Conservation (phyloP, 2,888 invertebrate genomes). For the Cotesia congregata region DNA sequence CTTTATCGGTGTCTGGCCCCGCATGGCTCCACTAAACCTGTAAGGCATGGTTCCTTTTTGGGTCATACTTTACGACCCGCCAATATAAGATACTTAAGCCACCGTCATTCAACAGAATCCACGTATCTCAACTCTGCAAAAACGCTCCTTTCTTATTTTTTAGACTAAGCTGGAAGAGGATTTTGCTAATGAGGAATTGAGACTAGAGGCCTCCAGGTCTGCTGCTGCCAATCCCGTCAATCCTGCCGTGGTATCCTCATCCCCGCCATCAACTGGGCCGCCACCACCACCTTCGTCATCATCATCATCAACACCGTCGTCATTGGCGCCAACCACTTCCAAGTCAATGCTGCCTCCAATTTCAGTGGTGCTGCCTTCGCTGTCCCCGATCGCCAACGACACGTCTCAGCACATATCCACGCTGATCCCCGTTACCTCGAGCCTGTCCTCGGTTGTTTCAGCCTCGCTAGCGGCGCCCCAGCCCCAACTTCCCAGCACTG, state of each 20-base stretch:
- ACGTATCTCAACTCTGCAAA: constrained; percentile 45
- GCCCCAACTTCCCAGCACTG: constrained; percentile 38
- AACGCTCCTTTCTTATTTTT: constrained; percentile 52
- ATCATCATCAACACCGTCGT: constrained; percentile 60
- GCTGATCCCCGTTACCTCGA: constrained; percentile 51
- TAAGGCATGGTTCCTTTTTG: constrained; percentile 69
- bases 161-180: constrained; percentile 69
- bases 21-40: constrained; percentile 70
- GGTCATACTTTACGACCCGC: constrained; percentile 52
- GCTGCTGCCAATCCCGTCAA: constrained; percentile 2
- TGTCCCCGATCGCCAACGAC: constrained; percentile 57
- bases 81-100: constrained; percentile 42
- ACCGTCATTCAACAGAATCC: constrained; percentile 34
- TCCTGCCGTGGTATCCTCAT: constrained; percentile 15
- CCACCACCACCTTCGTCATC: constrained; percentile 30
- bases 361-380: constrained; percentile 63
- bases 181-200: constrained; percentile 64
- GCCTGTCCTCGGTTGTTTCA: constrained; percentile 53
- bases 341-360: constrained; percentile 60
- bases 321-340: constrained; percentile 50
- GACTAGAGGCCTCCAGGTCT: constrained; percentile 55
- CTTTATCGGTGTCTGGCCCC: constrained; percentile 71
- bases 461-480: constrained; percentile 56
- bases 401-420: constrained; percentile 52
- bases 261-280: constrained; percentile 21